Percentiles rank a stretch among this genome's conserved stretches.
Evolutionary conservation across 2,113 vertebrate genomes (phyloP).

Genomic region (Neolamprologus ventralis): DNA sequence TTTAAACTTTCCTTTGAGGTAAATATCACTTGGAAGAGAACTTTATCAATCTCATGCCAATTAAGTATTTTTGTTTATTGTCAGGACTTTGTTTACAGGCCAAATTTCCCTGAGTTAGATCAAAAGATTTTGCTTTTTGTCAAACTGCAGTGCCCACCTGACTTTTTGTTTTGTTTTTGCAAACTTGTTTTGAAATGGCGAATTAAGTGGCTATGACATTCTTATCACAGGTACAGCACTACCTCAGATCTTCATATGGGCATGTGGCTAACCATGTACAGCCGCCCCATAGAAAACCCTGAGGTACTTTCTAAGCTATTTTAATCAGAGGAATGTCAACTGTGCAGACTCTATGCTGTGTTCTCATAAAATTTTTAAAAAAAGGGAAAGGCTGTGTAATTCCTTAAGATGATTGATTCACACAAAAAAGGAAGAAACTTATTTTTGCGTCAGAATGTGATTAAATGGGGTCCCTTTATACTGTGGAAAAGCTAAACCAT

Average conservation of each 20-base stretch:
- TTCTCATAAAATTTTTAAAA: background rate
- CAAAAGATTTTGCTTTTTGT: background rate
- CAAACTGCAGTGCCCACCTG: background rate
- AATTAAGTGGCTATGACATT: constrained; percentile 41
- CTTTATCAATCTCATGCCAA: constrained; percentile 19
- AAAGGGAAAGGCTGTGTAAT: constrained; percentile 25
- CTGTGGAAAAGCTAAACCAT: constrained; percentile 20
- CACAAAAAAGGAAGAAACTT: background rate
- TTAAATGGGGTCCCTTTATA: constrained; percentile 18
- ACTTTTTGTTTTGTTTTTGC: background rate
- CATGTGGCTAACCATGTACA: constrained; percentile 5
- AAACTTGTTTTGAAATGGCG: constrained; percentile 16
- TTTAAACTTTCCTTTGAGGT: constrained; percentile 15
- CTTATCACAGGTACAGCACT: constrained; percentile 60
- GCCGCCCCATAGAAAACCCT: constrained; percentile 16
- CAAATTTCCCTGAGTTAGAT: constrained; percentile 18
- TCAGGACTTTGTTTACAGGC: constrained; percentile 64
- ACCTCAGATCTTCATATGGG: constrained; percentile 62
- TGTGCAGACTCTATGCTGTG: constrained; percentile 46
- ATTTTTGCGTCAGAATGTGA: constrained; percentile 18
- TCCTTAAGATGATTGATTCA: background rate
- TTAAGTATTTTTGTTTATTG: background rate
- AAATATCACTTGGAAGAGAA: constrained; percentile 16
- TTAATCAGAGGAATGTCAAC: constrained; percentile 38
- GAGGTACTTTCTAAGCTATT: constrained; percentile 43